Percentiles rank a stretch among this genome's conserved stretches.
phyloP scores from a whole-genome alignment of 1,140 invertebrate genomes.

The Rhagoletis pomonella region DNA sequence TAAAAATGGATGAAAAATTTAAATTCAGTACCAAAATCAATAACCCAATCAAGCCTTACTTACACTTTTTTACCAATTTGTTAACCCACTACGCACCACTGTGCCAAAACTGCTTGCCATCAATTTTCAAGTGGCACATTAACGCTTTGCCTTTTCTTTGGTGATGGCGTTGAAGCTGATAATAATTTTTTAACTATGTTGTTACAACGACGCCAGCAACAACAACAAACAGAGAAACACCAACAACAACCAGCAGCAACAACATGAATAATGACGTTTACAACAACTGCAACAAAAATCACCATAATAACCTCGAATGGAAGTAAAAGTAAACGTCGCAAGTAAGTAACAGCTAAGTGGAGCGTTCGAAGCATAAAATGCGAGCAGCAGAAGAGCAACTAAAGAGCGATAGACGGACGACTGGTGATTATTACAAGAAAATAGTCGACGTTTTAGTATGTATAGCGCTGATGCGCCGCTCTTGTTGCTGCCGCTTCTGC shows the following conservation, averaged over 20 bases:
- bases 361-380: slow-evolving; percentile 9
- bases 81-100: background rate
- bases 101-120: background rate
- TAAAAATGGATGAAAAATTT: no score
- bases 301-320: background rate
- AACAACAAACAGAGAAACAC: background rate
- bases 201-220: background rate
- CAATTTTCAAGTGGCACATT: background rate
- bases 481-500: background rate
- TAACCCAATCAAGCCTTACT: no score
- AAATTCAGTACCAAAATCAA: no score
- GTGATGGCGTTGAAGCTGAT: background rate
- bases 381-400: background rate
- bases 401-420: background rate
- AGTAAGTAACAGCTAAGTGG: slow-evolving; percentile 8
- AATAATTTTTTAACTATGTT: background rate
- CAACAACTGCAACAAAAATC: background rate
- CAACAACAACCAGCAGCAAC: no score
- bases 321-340: background rate
- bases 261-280: background rate
- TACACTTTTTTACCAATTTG: background rate
- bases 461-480: no score
- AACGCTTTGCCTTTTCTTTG: background rate
- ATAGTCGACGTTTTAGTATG: background rate
- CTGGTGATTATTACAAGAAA: slow-evolving; percentile 1